Percentiles rank a stretch among this genome's conserved stretches.
Conservation (phyloP, 2,888 invertebrate species). For the Tachina fera region DNA sequence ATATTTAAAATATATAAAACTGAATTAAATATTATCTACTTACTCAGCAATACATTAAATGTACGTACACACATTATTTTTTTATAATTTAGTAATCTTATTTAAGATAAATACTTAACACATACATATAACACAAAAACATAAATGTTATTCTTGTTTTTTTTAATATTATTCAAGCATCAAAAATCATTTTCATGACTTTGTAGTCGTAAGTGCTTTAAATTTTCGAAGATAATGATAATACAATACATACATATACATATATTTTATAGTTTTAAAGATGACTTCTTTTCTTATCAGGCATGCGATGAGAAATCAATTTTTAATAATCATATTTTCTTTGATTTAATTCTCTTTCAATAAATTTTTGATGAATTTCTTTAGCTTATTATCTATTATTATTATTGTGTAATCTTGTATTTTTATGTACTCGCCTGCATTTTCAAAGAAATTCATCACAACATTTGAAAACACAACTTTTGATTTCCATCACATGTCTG, state of each 20-base stretch:
- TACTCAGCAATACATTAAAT: conserved; percentile 61
- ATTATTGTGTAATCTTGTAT: conserved; percentile 7
- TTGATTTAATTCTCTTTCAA: too few relatives aligned
- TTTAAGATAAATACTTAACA: conserved; percentile 10
- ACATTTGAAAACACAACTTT: not conserved
- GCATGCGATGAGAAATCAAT: not conserved
- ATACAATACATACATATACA: too few relatives aligned
- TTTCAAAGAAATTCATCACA: not conserved
- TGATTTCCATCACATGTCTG: conserved; percentile 2
- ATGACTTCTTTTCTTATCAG: not conserved
- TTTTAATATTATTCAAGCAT: not conserved
- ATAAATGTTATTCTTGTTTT: not conserved
- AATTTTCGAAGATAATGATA: conserved; percentile 1
- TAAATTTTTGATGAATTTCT: not conserved
- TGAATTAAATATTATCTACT: conserved; percentile 42
- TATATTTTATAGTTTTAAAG: not conserved
- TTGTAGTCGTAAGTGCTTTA: conserved; percentile 52
- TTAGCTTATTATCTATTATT: not conserved
- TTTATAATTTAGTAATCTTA: conserved; percentile 46
- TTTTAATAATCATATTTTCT: not conserved
- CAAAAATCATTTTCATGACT: conserved; percentile 38
- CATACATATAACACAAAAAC: not conserved
- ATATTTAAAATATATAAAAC: conserved; percentile 52
- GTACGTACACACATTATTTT: conserved; percentile 33
- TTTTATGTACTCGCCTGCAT: not conserved